Base-by-base conservation (phyloP, 2,113 vertebrate species). In the Ochotona curzoniae region DNA sequence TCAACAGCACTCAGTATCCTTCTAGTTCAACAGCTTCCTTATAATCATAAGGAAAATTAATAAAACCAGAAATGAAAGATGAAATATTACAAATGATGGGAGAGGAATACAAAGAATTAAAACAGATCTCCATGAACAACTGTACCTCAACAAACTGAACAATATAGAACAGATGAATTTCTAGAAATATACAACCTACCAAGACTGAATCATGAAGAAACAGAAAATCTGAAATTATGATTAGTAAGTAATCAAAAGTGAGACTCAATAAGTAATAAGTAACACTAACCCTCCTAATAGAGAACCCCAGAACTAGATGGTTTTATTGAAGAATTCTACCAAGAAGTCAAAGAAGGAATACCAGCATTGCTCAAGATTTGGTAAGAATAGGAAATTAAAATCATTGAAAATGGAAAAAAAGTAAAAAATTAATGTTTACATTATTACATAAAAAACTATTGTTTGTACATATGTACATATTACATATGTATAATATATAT, bases 41-140 rank as follows among this genome's bases (percentile, higher is more conserved):
- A 61, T 80, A 81, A 85, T 44, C 2, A 54, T 67, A 54, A 85
- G 38, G 79, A 67, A 93, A 83, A 92, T 81, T 85, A 69, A 11
- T 54, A 67, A 91, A 93, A 89, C 78, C 44, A 73, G 79, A 87
- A 66, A 51, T 51, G 26, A 84, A 71, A 85, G 11, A 81, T 11
- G 51, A 87, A 21, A 23, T 3, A 18, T 79, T 83, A 32, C 25
- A 91, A 47, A 30, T 60, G 78, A 87, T 44, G 57, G 10, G 44
- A 64, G 15, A 70, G 61, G 76, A 83, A 80, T 61, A 18, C 14
- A 84, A 74, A 75, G 14, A 18, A 79, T 60, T 75, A 11, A 26
- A 76, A 35, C 38, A 79, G 70, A 35, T 51, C 32, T 7, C 49
- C 17, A 25, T 61, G n/a, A 79, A 73, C 17, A 79, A 60, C 26